phyloP scores from a whole-genome alignment of 2,888 invertebrate genomes.

The Perizoma affinitatum region DNA sequence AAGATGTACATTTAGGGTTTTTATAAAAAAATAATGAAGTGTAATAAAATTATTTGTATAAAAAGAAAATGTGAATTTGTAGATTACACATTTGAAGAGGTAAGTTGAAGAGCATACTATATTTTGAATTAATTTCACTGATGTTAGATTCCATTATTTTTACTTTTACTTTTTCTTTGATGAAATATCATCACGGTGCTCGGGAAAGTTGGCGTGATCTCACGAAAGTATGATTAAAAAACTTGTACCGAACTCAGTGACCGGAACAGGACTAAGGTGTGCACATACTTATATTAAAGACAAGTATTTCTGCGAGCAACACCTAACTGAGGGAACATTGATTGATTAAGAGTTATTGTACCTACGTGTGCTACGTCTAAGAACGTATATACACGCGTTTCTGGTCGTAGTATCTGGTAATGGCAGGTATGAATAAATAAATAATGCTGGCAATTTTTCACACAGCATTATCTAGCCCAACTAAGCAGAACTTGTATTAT shows the following conservation, averaged over 20 bases:
- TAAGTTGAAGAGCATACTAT: no score
- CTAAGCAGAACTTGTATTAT: no score
- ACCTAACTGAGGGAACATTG: constrained; percentile 43
- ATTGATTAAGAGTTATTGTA: constrained; percentile 53
- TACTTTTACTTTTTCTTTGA: constrained; percentile 43
- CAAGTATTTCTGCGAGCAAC: constrained; percentile 35
- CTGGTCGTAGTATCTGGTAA: no score
- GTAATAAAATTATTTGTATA: no score
- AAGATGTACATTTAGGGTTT: neutral
- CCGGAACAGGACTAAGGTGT: constrained; percentile 47
- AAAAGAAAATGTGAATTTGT: no score
- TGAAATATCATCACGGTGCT: constrained; percentile 48
- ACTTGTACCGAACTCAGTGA: constrained; percentile 55
- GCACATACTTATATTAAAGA: constrained; percentile 29
- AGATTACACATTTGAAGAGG: neutral
- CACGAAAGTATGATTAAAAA: constrained; percentile 62
- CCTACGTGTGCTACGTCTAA: neutral
- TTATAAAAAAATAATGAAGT: neutral
- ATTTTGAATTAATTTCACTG: constrained; percentile 19
- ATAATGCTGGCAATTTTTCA: no score
- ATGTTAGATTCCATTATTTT: constrained; percentile 32
- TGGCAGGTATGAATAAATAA: no score
- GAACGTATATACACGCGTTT: constrained; percentile 1
- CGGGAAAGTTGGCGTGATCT: constrained; percentile 51
- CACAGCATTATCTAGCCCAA: no score